phyloP scores from a whole-genome alignment of 2,888 invertebrate genomes.

The Nebria brevicollis region DNA sequence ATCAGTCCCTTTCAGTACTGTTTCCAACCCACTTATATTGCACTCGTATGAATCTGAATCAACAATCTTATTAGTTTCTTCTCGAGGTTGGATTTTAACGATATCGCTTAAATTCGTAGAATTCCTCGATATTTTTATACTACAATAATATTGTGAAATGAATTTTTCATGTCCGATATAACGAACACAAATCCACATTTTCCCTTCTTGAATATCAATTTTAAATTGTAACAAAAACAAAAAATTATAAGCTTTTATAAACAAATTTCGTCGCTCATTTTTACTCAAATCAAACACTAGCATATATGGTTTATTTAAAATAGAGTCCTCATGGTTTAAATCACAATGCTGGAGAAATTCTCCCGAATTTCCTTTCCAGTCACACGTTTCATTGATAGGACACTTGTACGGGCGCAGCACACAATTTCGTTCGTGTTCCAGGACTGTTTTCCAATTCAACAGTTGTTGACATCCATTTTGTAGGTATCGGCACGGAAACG shows the following conservation, averaged over 20 bases:
- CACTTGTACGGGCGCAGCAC: slow-evolving; percentile 23
- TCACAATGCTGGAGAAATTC: slow-evolving; percentile 22
- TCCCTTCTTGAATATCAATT: slow-evolving; percentile 7
- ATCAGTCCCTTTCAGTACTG: slow-evolving; percentile 24
- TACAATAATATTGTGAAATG: slow-evolving; percentile 30
- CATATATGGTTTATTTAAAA: slow-evolving; percentile 4
- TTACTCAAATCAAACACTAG: slow-evolving; percentile 17
- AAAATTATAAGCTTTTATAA: slow-evolving; percentile 24
- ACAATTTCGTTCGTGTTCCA: slow-evolving; percentile 35
- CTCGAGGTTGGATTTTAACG: slow-evolving; percentile 9
- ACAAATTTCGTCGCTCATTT: slow-evolving; percentile 19
- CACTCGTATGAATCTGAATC: slow-evolving; percentile 12
- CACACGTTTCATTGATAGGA: slow-evolving; percentile 17
- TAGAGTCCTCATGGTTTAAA: slow-evolving; percentile 18
- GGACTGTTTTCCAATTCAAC: slow-evolving; percentile 12
- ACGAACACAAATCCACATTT: slow-evolving; percentile 34
- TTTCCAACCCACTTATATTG: slow-evolving; percentile 22
- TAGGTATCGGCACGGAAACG: slow-evolving; percentile 36
- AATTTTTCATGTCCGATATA: slow-evolving; percentile 28
- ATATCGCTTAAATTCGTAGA: slow-evolving; percentile 25
- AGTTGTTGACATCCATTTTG: slow-evolving; percentile 20
- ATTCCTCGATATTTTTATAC: slow-evolving; percentile 22
- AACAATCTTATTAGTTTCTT: neutral
- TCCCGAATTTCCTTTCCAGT: slow-evolving; percentile 18
- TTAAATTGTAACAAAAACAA: slow-evolving; percentile 32